These are phyloP conservation scores for Clistopyga incitator DNA, from an alignment of 2,888 invertebrate genomes.

Conservation along the genomic window DNA sequence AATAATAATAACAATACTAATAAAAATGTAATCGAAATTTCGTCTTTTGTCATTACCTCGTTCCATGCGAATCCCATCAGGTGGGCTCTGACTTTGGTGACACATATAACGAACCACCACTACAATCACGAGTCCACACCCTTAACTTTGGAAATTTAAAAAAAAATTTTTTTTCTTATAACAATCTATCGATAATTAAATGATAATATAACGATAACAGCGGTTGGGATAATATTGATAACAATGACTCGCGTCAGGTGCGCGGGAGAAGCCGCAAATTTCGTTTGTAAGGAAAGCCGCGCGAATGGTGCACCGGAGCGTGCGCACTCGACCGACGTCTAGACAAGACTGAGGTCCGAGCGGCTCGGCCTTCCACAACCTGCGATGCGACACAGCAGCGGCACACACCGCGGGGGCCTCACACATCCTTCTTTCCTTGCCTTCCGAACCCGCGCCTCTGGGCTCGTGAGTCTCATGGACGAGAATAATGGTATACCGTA, in stretches of 20 bases:
- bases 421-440: slow-evolving; percentile 70
- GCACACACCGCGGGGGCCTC: slow-evolving; percentile 64
- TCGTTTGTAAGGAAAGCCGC: slow-evolving; percentile 10
- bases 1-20: too few relatives aligned
- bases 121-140: slow-evolving; percentile 58
- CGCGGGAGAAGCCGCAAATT: neutral
- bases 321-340: slow-evolving; percentile 77
- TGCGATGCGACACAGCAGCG: slow-evolving; percentile 42
- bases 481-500: slow-evolving; percentile 45
- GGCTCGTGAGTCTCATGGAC: slow-evolving; percentile 39
- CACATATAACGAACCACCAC: slow-evolving; percentile 75
- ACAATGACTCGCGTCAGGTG: neutral
- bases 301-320: slow-evolving; percentile 65
- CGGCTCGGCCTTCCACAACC: slow-evolving; percentile 72
- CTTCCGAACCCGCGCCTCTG: slow-evolving; percentile 60
- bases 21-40: neutral
- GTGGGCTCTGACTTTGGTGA: slow-evolving; percentile 74
- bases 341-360: slow-evolving; percentile 76
- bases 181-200: neutral
- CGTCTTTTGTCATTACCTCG: slow-evolving; percentile 74
- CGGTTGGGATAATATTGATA: neutral
- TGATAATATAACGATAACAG: neutral
- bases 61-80: slow-evolving; percentile 81
- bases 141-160: slow-evolving; percentile 34
- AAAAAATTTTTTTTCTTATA: neutral